Conservation (phyloP, 2,888 invertebrate species). For the Plebejus anna region DNA sequence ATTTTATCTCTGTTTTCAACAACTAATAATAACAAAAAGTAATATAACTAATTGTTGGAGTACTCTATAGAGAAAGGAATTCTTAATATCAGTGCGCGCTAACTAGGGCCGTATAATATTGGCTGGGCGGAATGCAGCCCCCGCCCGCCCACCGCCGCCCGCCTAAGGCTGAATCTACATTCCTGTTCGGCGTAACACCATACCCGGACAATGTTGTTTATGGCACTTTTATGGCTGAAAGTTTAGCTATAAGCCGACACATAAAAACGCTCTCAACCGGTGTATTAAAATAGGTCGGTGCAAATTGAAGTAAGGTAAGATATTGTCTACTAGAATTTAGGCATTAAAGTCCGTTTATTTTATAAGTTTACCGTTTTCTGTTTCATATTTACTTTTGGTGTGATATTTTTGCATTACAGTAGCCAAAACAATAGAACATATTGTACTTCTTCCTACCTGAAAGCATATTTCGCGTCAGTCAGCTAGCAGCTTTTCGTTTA, state of each 20-base stretch:
- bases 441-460: not conserved
- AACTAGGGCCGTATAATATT: constrained; percentile 76
- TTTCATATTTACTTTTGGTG: too few species aligned
- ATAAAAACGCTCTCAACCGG: constrained; percentile 21
- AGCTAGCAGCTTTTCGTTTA: not conserved
- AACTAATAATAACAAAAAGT: constrained; percentile 24
- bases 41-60: constrained; percentile 32
- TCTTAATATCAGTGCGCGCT: constrained; percentile 79
- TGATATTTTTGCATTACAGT: too few species aligned
- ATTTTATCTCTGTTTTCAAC: not conserved
- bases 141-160: constrained; percentile 31
- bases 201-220: constrained; percentile 28
- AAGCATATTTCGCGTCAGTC: not conserved
- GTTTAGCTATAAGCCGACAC: constrained; percentile 27
- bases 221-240: constrained; percentile 10
- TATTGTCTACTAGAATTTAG: not conserved
- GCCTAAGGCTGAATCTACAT: constrained; percentile 32
- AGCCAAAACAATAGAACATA: too few species aligned
- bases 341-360: not conserved
- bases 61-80: constrained; percentile 65
- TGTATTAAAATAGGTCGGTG: constrained; percentile 9
- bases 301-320: not conserved
- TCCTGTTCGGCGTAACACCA: constrained; percentile 32
- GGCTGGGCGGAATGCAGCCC: constrained; percentile 52
- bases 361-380: too few species aligned